These are phyloP conservation scores for Tenthredo distinguenda DNA, from an alignment of 2,888 invertebrate genomes.

Conservation along the genomic window DNA sequence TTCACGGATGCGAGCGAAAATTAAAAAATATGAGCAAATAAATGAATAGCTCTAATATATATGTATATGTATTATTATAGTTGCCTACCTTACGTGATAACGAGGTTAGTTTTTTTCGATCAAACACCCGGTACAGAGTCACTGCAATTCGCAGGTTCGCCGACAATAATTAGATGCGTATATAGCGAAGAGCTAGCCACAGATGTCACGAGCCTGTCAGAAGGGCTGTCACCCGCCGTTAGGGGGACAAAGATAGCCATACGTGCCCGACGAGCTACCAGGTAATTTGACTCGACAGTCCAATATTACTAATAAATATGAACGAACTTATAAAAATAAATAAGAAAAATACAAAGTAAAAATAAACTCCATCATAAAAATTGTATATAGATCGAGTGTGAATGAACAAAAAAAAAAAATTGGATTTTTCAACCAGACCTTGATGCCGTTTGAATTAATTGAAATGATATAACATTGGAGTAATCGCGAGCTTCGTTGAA, in stretches of 20 bases:
- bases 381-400: neutral
- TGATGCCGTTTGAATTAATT: neutral
- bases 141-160: constrained; percentile 55
- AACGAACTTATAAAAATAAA: constrained; percentile 28
- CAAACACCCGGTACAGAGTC: constrained; percentile 37
- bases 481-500: neutral
- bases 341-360: neutral
- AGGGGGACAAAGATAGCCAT: constrained; percentile 57
- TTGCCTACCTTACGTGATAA: neutral
- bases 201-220: constrained; percentile 76
- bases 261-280: constrained; percentile 50
- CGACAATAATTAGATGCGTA: constrained; percentile 76
- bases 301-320: constrained; percentile 54
- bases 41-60: too few species aligned
- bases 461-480: neutral
- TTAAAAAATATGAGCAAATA: too few species aligned
- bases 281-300: constrained; percentile 51
- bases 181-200: constrained; percentile 72
- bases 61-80: neutral
- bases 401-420: neutral
- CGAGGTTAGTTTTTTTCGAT: neutral
- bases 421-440: neutral
- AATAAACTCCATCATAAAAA: neutral
- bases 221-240: constrained; percentile 74
- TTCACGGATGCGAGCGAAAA: too few species aligned